Evolutionary conservation across 1,140 invertebrate genomes (phyloP).

Genomic region (Nomia melanderi): DNA sequence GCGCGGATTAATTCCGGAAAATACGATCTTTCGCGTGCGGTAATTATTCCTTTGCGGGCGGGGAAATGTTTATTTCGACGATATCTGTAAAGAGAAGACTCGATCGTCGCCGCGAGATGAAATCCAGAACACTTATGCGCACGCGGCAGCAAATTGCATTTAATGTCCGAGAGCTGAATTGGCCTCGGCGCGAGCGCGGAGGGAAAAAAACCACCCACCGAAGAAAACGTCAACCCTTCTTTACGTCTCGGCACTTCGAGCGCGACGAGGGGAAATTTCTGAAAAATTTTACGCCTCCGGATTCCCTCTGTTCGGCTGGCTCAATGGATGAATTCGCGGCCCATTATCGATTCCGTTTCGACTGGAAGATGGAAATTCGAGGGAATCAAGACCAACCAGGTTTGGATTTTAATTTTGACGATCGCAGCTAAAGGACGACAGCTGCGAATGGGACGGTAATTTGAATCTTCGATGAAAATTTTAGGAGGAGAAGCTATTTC

Average conservation of each 20-base stretch:
- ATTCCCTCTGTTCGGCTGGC: not conserved
- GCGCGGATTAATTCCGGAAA: too few species aligned
- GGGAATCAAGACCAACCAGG: not conserved
- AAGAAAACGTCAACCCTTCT: not conserved
- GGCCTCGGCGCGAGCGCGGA: not conserved
- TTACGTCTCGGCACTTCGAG: not conserved
- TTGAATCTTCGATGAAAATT: too few species aligned
- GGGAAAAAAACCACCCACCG: not conserved
- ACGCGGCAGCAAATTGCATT: not conserved
- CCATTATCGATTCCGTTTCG: slow-evolving; percentile 15
- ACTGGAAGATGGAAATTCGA: not conserved
- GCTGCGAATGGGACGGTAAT: too few species aligned
- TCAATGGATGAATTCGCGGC: not conserved
- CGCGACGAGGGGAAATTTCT: not conserved
- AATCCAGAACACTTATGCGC: slow-evolving; percentile 5
- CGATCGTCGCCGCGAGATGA: slow-evolving; percentile 1
- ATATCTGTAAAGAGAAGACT: slow-evolving; percentile 2
- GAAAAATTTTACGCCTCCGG: not conserved
- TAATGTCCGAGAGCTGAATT: slow-evolving; percentile 2
- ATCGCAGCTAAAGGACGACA: not conserved
- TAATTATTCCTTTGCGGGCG: not conserved
- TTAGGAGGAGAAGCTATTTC: too few species aligned
- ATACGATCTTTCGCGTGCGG: too few species aligned
- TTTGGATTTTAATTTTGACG: slow-evolving; percentile 38
- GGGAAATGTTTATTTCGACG: not conserved